These are phyloP conservation scores for Tetramorium simillimum DNA, from an alignment of 1,140 invertebrate genomes.

Conservation along the genomic window DNA sequence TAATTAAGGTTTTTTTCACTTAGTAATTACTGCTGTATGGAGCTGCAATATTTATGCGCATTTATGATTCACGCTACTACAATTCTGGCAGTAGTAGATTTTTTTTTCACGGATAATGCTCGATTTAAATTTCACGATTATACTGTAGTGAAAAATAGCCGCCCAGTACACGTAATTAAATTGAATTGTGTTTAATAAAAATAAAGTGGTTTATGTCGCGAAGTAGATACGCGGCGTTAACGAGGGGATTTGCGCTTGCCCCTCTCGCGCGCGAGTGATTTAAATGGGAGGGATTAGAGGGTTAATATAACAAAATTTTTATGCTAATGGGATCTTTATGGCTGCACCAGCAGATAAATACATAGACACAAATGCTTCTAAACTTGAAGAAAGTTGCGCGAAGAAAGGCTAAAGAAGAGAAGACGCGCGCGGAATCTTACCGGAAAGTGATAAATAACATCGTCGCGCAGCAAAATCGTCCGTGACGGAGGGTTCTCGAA, in stretches of 20 bases:
- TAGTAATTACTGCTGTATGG: background rate
- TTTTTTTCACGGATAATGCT: background rate
- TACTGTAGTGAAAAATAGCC: background rate
- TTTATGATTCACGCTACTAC: background rate
- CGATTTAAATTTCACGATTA: background rate
- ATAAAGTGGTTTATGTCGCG: slow-evolving; percentile 27
- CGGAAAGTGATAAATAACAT: slow-evolving; percentile 80
- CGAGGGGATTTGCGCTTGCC: slow-evolving; percentile 32
- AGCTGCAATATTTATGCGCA: background rate
- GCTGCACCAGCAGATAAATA: slow-evolving; percentile 50
- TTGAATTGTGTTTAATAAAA: slow-evolving; percentile 27
- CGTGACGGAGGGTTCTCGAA: slow-evolving; percentile 80
- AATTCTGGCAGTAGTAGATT: background rate
- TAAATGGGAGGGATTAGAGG: slow-evolving; percentile 30
- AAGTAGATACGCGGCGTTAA: slow-evolving; percentile 25
- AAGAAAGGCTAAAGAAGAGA: slow-evolving; percentile 9
- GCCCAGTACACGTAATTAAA: slow-evolving; percentile 9
- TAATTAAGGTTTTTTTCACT: background rate
- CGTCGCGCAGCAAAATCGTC: slow-evolving; percentile 80
- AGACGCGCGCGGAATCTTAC: slow-evolving; percentile 67
- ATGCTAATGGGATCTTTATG: slow-evolving; percentile 55
- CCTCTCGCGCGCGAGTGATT: slow-evolving; percentile 27
- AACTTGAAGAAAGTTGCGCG: background rate
- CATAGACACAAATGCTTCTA: slow-evolving; percentile 46
- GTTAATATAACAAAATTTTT: slow-evolving; percentile 41